Base-by-base conservation (phyloP, 2,797 vertebrate species). In the Octomys mimax region DNA sequence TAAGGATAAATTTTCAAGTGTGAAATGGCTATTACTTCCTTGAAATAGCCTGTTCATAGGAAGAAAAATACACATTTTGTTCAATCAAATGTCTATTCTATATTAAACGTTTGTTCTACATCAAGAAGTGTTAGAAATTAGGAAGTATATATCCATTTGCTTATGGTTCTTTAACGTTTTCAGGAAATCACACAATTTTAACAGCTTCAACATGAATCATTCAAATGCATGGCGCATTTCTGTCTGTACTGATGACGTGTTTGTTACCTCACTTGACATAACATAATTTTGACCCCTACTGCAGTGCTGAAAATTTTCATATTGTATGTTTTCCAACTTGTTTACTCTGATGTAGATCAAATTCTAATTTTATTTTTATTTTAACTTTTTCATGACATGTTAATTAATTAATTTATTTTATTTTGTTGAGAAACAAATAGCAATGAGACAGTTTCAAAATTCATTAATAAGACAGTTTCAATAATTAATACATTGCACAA, bases 351-450 rank as follows among this genome's bases (percentile, higher is more conserved):
- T 54, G 1, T 57, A 92, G 36, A 19, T 78, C 8, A 77, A 68
- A 2, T 93, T 92, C 5, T 77, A 54, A 13, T 62, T 82, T 94
- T 83, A 79, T 86, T 91, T 95, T 93, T 39, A 87, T 66, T 90
- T 81, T 39, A 89, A 83, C 84, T 54, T 73, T 73, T 87, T 62
- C 31, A 42, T 42, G 42, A 42, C 42, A 42, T 42, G 42, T 42
- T 42, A 42, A 5, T 42, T 42, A 5, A 42, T 42, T 42, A 42
- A 42, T 42, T 42, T 42, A 42, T 42, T 42, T 42, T 42, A 42
- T 42, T 42, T 42, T 42, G 5, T 42, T 42, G 42, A 42, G 42
- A 42, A 42, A 42, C 42, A 42, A 42, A 42, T 42, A 42, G 42
- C 42, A 42, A 42, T 42, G 42, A 42, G 42, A 42, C 42, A 42